Base-by-base conservation (phyloP, 2,888 invertebrate species). In the Ochlodes sylvanus region DNA sequence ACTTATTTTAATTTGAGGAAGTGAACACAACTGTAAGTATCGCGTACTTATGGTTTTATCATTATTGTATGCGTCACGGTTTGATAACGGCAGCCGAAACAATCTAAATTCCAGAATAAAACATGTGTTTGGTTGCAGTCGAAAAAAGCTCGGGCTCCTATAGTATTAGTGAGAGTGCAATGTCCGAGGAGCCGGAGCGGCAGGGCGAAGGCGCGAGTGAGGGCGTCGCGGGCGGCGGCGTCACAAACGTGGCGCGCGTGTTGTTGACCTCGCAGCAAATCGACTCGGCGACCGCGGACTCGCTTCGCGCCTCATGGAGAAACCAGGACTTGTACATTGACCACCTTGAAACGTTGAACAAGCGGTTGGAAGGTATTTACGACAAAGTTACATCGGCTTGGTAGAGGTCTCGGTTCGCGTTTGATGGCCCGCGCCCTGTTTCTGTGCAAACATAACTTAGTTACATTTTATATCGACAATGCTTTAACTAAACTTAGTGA, bases 351-450 rank as follows among this genome's bases (percentile, higher is more conserved):
- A 93, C 95, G 78, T 95, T 96, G 93, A 94, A 95, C 89, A 94
- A 95, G 92, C 94, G 95, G 94, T 95, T 96, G 95, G 96, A 96
- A 96, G 96, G 96, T 96, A 96, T 94, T 94, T 92, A 93, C 87
- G 90, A 87, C 87, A 90, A 77, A 85, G 89, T 89, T 81, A 76
- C 79, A 79, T 85, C 90, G 90, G 87, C 90, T 90, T 89, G 87
- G 87, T 92, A 90, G 92, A 86, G 94, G 83, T 84, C 78, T 80
- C 82, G 86, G 86, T 85, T 84, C 88, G 85, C 83, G 86, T 79
- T 75, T 68, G 76, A 76, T 85, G 87, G 81, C 79, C 81, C 84
- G 84, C 85, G 86, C 75, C 76, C 76, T 79, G 77, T 77, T 78
- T 73, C 73, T 78, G 79, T 83, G 82, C 80, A 79, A 82, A 80